phyloP scores from a whole-genome alignment of 2,888 invertebrate species.

The Serripes groenlandicus region DNA sequence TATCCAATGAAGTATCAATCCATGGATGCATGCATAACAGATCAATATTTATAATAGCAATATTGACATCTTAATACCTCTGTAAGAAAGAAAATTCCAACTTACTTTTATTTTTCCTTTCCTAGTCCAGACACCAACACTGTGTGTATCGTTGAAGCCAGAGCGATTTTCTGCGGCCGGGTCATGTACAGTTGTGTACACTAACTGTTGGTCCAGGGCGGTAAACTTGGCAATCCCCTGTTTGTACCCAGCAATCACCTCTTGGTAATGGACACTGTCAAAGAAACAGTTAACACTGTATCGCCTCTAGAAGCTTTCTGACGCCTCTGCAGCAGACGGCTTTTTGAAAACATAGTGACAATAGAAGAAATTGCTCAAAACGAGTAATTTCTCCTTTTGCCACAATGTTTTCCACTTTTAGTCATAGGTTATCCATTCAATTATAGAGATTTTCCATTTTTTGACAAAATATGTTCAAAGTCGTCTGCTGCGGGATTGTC shows the following conservation, averaged over 20 bases:
- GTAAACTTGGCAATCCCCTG: slow-evolving; percentile 91
- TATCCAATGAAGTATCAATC: too few species aligned
- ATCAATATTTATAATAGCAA: too few species aligned
- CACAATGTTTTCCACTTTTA: too few species aligned
- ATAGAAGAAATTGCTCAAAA: background rate
- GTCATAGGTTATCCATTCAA: too few species aligned
- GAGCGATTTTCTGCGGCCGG: slow-evolving; percentile 90
- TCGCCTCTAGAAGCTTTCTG: too few species aligned
- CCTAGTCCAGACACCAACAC: slow-evolving; percentile 92
- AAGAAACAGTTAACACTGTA: too few species aligned
- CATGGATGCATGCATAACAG: too few species aligned
- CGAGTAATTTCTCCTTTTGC: background rate
- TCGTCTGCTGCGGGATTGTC: too few species aligned
- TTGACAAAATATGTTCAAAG: too few species aligned
- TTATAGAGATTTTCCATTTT: too few species aligned
- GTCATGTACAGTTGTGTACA: slow-evolving; percentile 90
- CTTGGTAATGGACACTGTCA: slow-evolving; percentile 89
- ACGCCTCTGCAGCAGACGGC: background rate
- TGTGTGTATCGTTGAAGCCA: slow-evolving; percentile 91
- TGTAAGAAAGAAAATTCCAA: too few species aligned
- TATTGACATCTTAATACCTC: too few species aligned
- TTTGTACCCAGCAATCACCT: slow-evolving; percentile 89
- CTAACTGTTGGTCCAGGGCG: slow-evolving; percentile 88
- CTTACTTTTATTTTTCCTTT: slow-evolving; percentile 91
- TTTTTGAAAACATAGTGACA: background rate